Percentiles rank a stretch among this genome's conserved stretches.
These are phyloP conservation scores for Takifugu flavidus DNA, from an alignment of 2,113 vertebrate genomes.

Conservation along the genomic window DNA sequence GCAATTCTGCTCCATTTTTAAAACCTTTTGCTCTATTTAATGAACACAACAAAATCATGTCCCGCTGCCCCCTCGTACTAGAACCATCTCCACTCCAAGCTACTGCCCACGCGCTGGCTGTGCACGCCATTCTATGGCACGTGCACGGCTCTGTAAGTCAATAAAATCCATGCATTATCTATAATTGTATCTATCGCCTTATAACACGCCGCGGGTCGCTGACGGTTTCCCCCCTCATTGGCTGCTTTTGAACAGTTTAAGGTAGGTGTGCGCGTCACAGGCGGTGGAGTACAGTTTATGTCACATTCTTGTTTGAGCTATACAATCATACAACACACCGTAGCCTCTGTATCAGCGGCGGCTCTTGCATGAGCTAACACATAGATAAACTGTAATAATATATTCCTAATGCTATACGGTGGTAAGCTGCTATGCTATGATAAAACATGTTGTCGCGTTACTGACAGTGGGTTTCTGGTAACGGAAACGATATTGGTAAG, in stretches of 20 bases:
- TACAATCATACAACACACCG: slow-evolving; percentile 62
- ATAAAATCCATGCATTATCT: slow-evolving; percentile 54
- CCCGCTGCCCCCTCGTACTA: not conserved
- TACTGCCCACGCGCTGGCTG: not conserved
- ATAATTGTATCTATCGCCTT: slow-evolving; percentile 28
- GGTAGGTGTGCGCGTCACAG: slow-evolving; percentile 31
- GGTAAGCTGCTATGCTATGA: slow-evolving; percentile 60
- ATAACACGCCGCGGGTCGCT: slow-evolving; percentile 19
- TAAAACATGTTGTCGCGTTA: slow-evolving; percentile 51
- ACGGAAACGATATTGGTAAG: slow-evolving; percentile 29
- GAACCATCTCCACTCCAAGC: not conserved
- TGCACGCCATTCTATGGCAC: slow-evolving; percentile 16
- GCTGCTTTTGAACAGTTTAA: slow-evolving; percentile 36
- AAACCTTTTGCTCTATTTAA: not conserved
- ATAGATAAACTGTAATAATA: slow-evolving; percentile 60
- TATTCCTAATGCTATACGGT: slow-evolving; percentile 59
- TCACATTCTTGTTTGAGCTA: slow-evolving; percentile 64
- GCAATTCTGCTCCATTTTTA: slow-evolving; percentile 2
- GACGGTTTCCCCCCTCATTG: slow-evolving; percentile 22
- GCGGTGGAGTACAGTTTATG: slow-evolving; percentile 52
- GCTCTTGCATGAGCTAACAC: slow-evolving; percentile 48
- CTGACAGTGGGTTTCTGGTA: slow-evolving; percentile 36
- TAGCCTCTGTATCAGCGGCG: slow-evolving; percentile 39
- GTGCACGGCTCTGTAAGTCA: slow-evolving; percentile 33
- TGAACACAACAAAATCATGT: slow-evolving; percentile 6